Base-by-base conservation (phyloP, 2,888 invertebrate genomes). In the Chrysolina americana region DNA sequence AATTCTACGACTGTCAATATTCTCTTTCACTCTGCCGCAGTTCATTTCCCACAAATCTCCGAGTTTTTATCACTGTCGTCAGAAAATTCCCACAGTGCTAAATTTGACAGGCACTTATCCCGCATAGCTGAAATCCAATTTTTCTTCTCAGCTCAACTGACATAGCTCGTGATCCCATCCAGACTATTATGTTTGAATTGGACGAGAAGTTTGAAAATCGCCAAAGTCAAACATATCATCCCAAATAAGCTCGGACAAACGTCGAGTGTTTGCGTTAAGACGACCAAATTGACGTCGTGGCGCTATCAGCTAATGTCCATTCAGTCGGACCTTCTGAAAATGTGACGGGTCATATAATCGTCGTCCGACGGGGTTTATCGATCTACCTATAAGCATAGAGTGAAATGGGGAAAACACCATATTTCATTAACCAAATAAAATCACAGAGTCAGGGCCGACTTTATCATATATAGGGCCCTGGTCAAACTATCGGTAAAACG, bases 271-370 rank as follows among this genome's bases (percentile, higher is more conserved):
- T 63, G 47, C 56, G 68, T 59, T 68, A 59, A 73, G 76, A 76
- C 68, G 70, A 59, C 63, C 75, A 65, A 70, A 73, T 73, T 70
- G 73, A 73, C 69, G 62, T 65, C 68, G 59, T 21, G 65, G n/a
- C 62, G 68, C 69, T 76, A 77, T 77, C 77, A 73, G 75, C 65
- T 62, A 75, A 68, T 72, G 75, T 62, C 74, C 77, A 76, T 68
- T 68, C 74, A 17, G 41, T 17, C 11, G 41, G 68, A 47, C 48
- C 36, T 48, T 66, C 17, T 19, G 50, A 5, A 59, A 59, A 59
- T 59, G 28, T 21, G 53, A 53, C 53, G 19, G 53, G 53, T 21
- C 53, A 21, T 53, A 53, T 21, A 21, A 53, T 21, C 21, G 53
- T 21, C 13, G 21, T 19, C 5, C 53, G 53, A 11, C 15, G 21